Percentiles rank a stretch among this genome's conserved stretches.
phyloP scores from a whole-genome alignment of 1,140 invertebrate genomes.

The Neuroterus valhalla region DNA sequence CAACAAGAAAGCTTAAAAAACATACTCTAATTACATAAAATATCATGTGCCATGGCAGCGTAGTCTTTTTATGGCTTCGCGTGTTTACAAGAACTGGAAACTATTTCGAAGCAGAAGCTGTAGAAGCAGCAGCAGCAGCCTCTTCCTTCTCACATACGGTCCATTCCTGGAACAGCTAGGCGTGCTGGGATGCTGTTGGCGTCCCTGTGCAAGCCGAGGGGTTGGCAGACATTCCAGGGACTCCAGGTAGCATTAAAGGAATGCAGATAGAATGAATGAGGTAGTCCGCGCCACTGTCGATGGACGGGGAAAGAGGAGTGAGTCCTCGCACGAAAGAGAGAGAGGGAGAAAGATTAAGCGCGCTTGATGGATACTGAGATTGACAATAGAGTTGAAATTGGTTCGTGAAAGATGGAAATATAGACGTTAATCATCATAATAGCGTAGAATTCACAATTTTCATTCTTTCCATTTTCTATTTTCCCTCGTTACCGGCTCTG shows the following conservation, averaged over 20 bases:
- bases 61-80: too few species aligned
- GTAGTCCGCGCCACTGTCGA: conserved; percentile 66
- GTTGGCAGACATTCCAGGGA: conserved; percentile 63
- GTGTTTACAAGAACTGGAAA: not conserved
- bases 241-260: conserved; percentile 71
- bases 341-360: conserved; percentile 32
- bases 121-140: not conserved
- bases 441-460: not conserved
- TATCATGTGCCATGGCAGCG: too few species aligned
- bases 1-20: too few species aligned
- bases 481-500: conserved; percentile 14
- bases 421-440: conserved; percentile 10
- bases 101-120: not conserved
- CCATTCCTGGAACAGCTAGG: conserved; percentile 22
- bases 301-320: conserved; percentile 42
- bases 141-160: not conserved
- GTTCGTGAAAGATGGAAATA: conserved; percentile 33
- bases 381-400: not conserved
- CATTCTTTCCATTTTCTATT: conserved; percentile 19
- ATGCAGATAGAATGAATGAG: conserved; percentile 74
- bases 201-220: conserved; percentile 22
- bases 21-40: too few species aligned
- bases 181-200: conserved; percentile 7
- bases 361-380: not conserved
- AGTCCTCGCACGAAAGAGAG: conserved; percentile 40